Conservation (phyloP, 2,888 invertebrate genomes). For the Lypha dubia region DNA sequence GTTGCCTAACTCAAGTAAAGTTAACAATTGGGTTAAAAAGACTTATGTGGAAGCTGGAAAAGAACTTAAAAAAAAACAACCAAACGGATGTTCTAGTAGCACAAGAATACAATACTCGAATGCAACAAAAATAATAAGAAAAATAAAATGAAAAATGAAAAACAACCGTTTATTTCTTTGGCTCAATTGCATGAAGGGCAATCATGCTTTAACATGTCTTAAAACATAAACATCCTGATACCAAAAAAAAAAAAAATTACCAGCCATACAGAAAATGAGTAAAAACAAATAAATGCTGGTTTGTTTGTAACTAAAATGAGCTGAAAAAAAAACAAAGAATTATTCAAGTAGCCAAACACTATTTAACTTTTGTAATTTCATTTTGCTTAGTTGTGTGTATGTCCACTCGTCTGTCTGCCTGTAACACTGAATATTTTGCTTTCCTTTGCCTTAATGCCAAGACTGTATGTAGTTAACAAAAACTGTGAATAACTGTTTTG, state of each 20-base stretch:
- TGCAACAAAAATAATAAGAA: constrained; percentile 15
- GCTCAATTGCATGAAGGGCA: constrained; percentile 65
- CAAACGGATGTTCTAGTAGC: constrained; percentile 52
- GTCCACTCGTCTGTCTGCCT: background rate
- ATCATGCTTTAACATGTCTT: constrained; percentile 68
- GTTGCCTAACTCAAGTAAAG: constrained; percentile 9
- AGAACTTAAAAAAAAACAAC: constrained; percentile 3
- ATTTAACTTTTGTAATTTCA: constrained; percentile 46
- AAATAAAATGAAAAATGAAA: constrained; percentile 18
- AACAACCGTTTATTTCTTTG: constrained; percentile 57
- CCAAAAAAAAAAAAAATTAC: constrained; percentile 54
- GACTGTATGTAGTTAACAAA: background rate
- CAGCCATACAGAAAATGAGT: constrained; percentile 22
- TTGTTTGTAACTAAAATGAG: constrained; percentile 4
- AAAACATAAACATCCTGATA: constrained; percentile 66
- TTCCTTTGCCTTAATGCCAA: constrained; percentile 11
- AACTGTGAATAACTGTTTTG: constrained; percentile 61
- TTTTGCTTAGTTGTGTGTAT: constrained; percentile 1
- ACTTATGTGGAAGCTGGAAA: constrained; percentile 36
- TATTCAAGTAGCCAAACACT: constrained; percentile 65
- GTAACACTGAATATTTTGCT: constrained; percentile 17
- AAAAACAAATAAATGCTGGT: constrained; percentile 36
- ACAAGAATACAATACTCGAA: constrained; percentile 23
- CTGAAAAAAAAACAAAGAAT: background rate
- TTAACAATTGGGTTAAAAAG: constrained; percentile 54